Evolutionary conservation across 1,140 invertebrate genomes (phyloP), one percentile per base, ranked within the genome.

Genomic region (Metopolophium dirhodum): DNA sequence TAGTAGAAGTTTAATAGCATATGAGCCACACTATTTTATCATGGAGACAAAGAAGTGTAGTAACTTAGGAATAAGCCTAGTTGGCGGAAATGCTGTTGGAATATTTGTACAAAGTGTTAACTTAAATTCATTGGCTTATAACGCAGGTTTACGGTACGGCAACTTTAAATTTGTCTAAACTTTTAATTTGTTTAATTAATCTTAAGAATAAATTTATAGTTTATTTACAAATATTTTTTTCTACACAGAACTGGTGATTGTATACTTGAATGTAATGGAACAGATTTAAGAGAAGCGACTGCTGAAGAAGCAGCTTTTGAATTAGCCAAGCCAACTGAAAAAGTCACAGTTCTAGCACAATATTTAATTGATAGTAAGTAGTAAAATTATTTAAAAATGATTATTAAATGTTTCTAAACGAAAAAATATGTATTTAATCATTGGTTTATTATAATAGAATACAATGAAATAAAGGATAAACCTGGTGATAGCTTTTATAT

Each of bases 401-500:
- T 94, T 85, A n/a, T 86, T 2, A 61, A 41, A 57, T 68, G 3
- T 90, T 61, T 47, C 6, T 41, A 30, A 26, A 41, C 30, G 22
- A 30, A 41, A 41, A 35, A 30, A 57, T 49, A 54, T 88, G 14
- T 93, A 20, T 57, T 49, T 41, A 88, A 61, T 68, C 30, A 51
- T 26, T 91, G 85, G 0, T 82, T 93, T 93, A 86, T 94, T 94
- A 93, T 95, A 95, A 30, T 94, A 98, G 98, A 97, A 94, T 98
- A 98, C 95, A 98, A 98, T 95, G 98, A 99, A 95, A 97, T 99
- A 37, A 98, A 98, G 94, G 98, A 99, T 95, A 98, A 98, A 94
- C 97, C 98, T 0, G 98, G 98, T 22, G 99, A 99, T 95, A 98
- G 98, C 94, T 98, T 99, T 94, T 99, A 99, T 95, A 97, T 99